A percentile compares a stretch with the other conserved stretches of the same genome.
phyloP scores from a whole-genome alignment of 2,797 vertebrate species.

The Coregonus ussuriensis region DNA sequence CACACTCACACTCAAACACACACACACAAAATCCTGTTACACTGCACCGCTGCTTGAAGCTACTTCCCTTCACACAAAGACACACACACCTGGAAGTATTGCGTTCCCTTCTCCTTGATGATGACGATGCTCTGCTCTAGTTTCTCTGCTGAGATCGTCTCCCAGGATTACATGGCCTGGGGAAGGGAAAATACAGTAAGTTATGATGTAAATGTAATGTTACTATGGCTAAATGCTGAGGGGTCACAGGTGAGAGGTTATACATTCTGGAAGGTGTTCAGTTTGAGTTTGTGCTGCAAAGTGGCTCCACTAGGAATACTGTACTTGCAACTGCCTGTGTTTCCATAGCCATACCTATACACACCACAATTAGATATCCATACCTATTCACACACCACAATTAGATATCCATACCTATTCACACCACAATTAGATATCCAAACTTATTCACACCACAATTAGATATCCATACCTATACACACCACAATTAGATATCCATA shows the following conservation, averaged over 20 bases:
- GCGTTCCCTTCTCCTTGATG: slow-evolving; percentile 93
- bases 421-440: too few relatives aligned
- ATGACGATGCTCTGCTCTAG: slow-evolving; percentile 86
- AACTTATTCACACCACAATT: too few relatives aligned
- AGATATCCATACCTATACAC: too few relatives aligned
- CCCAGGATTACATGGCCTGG: slow-evolving; percentile 96
- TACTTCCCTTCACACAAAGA: neutral
- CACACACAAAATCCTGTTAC: slow-evolving; percentile 12
- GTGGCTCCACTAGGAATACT: slow-evolving; percentile 84
- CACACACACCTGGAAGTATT: slow-evolving; percentile 88
- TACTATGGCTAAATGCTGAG: neutral
- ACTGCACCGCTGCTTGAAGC: neutral
- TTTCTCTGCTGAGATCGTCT: slow-evolving; percentile 91
- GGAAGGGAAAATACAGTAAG: neutral
- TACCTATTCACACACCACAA: too few relatives aligned
- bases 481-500: too few relatives aligned
- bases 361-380: too few relatives aligned
- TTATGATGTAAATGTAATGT: too few relatives aligned
- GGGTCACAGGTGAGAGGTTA: neutral
- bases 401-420: too few relatives aligned
- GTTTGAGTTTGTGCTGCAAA: slow-evolving; percentile 82
- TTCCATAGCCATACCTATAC: slow-evolving; percentile 75
- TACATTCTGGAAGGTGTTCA: slow-evolving; percentile 91
- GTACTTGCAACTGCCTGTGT: slow-evolving; percentile 80
- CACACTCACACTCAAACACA: neutral